Percentiles rank a stretch among this genome's conserved stretches.
These are phyloP conservation scores for Dreissena polymorpha DNA, from an alignment of 1,140 invertebrate species.

Conservation along the genomic window DNA sequence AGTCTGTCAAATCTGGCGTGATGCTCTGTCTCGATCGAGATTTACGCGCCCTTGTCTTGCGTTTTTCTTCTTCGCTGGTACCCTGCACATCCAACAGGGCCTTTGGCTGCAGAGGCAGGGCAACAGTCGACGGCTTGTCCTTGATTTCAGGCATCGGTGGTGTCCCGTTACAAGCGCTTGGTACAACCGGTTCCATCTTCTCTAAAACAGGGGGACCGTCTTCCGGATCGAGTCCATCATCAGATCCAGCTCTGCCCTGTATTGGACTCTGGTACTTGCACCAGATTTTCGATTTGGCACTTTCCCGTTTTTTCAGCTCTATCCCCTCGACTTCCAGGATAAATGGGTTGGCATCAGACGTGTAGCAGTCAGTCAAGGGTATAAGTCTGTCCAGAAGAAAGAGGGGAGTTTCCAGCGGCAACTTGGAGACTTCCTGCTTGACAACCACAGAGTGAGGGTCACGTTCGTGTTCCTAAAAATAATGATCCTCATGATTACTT, in stretches of 20 bases:
- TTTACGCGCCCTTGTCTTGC: background rate
- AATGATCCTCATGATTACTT: too few species aligned
- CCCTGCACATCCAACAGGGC: background rate
- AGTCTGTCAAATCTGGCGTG: background rate
- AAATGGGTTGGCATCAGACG: slow-evolving; percentile 28
- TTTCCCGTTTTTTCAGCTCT: background rate
- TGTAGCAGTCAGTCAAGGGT: slow-evolving; percentile 1
- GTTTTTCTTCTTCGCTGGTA: background rate
- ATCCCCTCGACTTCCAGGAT: slow-evolving; percentile 16
- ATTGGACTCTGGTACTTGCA: background rate
- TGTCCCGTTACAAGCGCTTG: slow-evolving; percentile 5
- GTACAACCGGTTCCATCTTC: slow-evolving; percentile 47
- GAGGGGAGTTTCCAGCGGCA: too few species aligned
- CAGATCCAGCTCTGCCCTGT: background rate
- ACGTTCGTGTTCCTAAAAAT: too few species aligned
- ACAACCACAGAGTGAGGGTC: too few species aligned
- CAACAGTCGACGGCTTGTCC: slow-evolving; percentile 14
- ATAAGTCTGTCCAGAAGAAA: slow-evolving; percentile 31
- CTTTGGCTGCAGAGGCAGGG: background rate
- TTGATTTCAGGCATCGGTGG: slow-evolving; percentile 49
- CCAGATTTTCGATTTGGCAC: slow-evolving; percentile 26
- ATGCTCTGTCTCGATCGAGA: background rate
- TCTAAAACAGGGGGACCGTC: slow-evolving; percentile 43
- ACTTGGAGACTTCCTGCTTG: too few species aligned
- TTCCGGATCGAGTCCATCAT: background rate